Base-by-base conservation (phyloP, 2,113 vertebrate species). In the Pyrgilauda ruficollis region DNA sequence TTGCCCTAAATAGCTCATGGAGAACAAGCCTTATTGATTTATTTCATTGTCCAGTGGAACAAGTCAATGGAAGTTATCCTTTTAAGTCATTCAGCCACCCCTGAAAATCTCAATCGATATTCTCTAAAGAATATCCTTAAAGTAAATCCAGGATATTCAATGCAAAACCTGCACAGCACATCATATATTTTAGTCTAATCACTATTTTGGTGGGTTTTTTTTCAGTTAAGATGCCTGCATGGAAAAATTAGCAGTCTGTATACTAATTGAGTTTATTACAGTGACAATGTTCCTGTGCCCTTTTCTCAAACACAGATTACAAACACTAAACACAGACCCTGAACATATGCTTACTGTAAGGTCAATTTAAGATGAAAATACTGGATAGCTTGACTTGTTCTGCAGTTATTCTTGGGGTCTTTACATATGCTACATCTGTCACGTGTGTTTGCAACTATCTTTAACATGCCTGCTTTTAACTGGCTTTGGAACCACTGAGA, bases 31-130 rank as follows among this genome's bases (percentile, higher is more conserved):
- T 70, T 77, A 94, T 49, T 64, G 86, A 97, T 81, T 90, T 67
- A 86, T 90, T 89, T 76, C 46, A 22, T 88, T 59, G 64, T 82
- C 93, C 79, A 67, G 33, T 59, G 44, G 72, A 90, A 59, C 7
- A 63, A 81, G 85, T 78, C 87, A 79, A 56, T 78, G 85, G 52
- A 52, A 91, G 41, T 93, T 90, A 93, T 93, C 92, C 56, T 88
- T 90, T 80, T 61, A 95, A 95, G 68, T 75, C 68, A 92, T 95
- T 95, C 88, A 84, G 20, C 43, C 35, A 80, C 15, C 28, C n/a
- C 64, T 87, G 79, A 93, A 96, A 93, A 90, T 81, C 56, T n/a
- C 41, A 46, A 86, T 97, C 86, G 0, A 90, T 87, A 75, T 31
- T 70, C 43, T 75, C 24, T 86, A 61, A 92, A 72, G 39, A 92